Percentiles rank a stretch among this genome's conserved stretches.
Evolutionary conservation across 2,888 invertebrate genomes (phyloP).

Genomic region (Caenorhabditis virilis): DNA sequence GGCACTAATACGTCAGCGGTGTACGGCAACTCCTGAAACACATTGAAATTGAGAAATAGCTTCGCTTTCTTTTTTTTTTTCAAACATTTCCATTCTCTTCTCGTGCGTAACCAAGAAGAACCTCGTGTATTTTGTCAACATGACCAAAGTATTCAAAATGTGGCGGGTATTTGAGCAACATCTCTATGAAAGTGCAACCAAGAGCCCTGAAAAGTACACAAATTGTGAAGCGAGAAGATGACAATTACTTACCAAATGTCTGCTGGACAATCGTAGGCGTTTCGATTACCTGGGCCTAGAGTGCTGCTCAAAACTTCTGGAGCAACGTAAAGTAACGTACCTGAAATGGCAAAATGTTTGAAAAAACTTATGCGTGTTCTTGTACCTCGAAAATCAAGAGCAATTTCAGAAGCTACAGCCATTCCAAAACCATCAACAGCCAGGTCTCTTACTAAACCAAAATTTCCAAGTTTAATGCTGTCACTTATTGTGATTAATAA

Average conservation of each 20-base stretch:
- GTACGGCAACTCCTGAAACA: constrained; percentile 48
- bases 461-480: constrained; percentile 54
- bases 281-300: constrained; percentile 50
- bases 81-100: constrained; percentile 27
- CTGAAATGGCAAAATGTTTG: constrained; percentile 2
- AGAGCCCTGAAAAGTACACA: constrained; percentile 36
- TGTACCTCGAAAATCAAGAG: constrained; percentile 50
- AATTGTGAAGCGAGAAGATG: neutral
- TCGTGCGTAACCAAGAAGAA: constrained; percentile 42
- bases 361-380: neutral
- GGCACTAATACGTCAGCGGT: constrained; percentile 46
- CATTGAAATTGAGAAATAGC: neutral
- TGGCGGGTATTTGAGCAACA: constrained; percentile 50
- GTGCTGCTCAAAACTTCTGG: constrained; percentile 53
- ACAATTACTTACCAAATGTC: constrained; percentile 45
- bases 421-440: constrained; percentile 56
- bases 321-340: constrained; percentile 51
- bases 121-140: constrained; percentile 41
- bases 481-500: constrained; percentile 45
- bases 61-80: too few relatives aligned
- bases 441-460: constrained; percentile 55
- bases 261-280: constrained; percentile 48
- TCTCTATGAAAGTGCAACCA: constrained; percentile 57
- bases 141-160: constrained; percentile 56
- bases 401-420: constrained; percentile 51